phyloP scores from a whole-genome alignment of 2,888 invertebrate genomes.

The Scaptomyza polygonia region DNA sequence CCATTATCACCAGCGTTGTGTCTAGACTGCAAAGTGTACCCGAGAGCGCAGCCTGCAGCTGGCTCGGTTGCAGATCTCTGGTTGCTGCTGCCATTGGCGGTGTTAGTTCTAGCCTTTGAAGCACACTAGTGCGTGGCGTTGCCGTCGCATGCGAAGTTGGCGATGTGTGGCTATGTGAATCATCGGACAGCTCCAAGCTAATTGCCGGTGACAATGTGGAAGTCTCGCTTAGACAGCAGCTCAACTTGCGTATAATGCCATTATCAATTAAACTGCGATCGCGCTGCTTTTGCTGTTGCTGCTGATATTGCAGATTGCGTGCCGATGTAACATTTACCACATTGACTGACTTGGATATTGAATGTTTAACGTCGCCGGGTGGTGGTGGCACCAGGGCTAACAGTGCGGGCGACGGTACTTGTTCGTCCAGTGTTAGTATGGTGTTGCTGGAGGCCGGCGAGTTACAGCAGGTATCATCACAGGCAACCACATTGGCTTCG shows the following conservation, averaged over 20 bases:
- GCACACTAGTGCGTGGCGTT: too few species aligned
- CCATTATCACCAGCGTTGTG: constrained; percentile 73
- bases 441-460: constrained; percentile 44
- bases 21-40: constrained; percentile 73
- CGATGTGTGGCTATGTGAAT: constrained; percentile 48
- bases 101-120: too few species aligned
- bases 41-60: too few species aligned
- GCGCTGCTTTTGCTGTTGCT: constrained; percentile 44
- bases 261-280: constrained; percentile 1
- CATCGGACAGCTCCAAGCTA: constrained; percentile 61
- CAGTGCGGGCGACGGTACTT: constrained; percentile 65
- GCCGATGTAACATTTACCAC: too few species aligned
- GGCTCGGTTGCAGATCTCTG: too few species aligned
- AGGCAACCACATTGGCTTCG: constrained; percentile 35
- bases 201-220: constrained; percentile 68
- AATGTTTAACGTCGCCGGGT: constrained; percentile 81
- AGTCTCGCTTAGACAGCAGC: constrained; percentile 57
- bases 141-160: constrained; percentile 27
- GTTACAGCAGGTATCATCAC: constrained; percentile 46
- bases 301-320: constrained; percentile 75
- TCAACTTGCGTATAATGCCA: constrained; percentile 50
- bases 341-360: constrained; percentile 84
- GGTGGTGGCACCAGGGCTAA: constrained; percentile 84
- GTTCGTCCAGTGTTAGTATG: constrained; percentile 50
- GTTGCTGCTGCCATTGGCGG: too few species aligned